phyloP scores from a whole-genome alignment of 1,140 invertebrate genomes.

The Limonius californicus region DNA sequence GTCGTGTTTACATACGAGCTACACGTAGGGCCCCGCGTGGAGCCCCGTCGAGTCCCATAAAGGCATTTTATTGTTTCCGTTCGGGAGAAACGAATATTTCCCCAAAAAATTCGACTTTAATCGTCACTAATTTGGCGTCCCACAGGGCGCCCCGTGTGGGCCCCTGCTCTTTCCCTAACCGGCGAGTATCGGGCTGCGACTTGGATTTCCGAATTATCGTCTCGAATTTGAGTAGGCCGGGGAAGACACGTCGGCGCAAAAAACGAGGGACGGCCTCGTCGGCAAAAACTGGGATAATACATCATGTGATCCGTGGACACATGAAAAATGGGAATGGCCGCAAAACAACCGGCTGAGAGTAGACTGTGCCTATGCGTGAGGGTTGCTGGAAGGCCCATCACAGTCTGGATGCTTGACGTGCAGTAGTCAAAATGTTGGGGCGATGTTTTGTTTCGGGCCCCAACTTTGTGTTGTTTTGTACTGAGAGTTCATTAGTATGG shows the following conservation, averaged over 20 bases:
- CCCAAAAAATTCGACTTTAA: no score
- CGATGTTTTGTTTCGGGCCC: conserved; percentile 15
- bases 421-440: conserved; percentile 22
- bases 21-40: neutral
- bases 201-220: no score
- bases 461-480: conserved; percentile 19
- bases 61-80: neutral
- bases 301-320: conserved; percentile 18
- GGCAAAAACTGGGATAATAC: conserved; percentile 17
- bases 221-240: no score
- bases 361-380: conserved; percentile 8
- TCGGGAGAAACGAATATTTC: no score
- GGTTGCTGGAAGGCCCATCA: no score
- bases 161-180: no score
- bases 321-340: conserved; percentile 21
- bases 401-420: conserved; percentile 4
- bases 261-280: neutral
- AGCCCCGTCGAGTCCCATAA: neutral
- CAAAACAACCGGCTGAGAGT: conserved; percentile 15
- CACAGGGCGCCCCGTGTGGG: no score
- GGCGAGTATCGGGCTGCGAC: no score
- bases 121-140: no score
- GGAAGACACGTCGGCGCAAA: no score
- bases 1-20: neutral
- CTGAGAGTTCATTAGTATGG: conserved; percentile 20